Evolutionary conservation across 1,140 invertebrate genomes (phyloP), one percentile per base, ranked within the genome.

Genomic region (Ceratitis capitata): DNA sequence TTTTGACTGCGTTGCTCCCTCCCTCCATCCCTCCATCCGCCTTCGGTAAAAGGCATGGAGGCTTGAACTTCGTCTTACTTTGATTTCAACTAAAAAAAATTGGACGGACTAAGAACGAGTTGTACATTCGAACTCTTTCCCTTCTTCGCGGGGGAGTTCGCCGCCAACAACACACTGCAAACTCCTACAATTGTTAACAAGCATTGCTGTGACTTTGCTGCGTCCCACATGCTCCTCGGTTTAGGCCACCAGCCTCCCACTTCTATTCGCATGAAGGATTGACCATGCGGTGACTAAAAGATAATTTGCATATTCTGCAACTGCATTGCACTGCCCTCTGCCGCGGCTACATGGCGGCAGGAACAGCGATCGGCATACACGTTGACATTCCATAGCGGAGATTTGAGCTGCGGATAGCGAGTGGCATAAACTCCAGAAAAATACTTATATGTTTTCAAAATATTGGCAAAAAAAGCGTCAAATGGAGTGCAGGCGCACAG

Each of bases 301-400:
- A 47, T 47, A 45, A 78, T 78, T 78, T 78, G 69, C 69, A 78
- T 78, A 78, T 78, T 78, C 69, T 45, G 23, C 69, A 9, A 3
- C 14, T 35, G 35, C 45, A 10, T 39, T 45, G 14, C n/a, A 12
- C 39, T 23, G 26, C 7, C n/a, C n/a, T 61, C 9, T 26, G 58
- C 9, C 12, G n/a, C 29, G 3, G 19, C 45, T 78, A 39, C 69
- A 23, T 39, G 2, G n/a, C 45, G 69, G 35, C 69, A 78, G 69
- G 35, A 78, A 78, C 69, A 78, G 9, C 39, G 16, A n/a, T 45
- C 39, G 19, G 2, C 3, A 42, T 39, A 78, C 69, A 78, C 39
- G 69, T 78, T 45, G 69, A 78, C 69, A 78, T 78, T 78, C 69
- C 69, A 14, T 12, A 78, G 69, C 9, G 45, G 45, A 78, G 69